These are phyloP conservation scores for Cirrhinus mrigala DNA, from an alignment of 2,797 vertebrate species.

Conservation along the genomic window DNA sequence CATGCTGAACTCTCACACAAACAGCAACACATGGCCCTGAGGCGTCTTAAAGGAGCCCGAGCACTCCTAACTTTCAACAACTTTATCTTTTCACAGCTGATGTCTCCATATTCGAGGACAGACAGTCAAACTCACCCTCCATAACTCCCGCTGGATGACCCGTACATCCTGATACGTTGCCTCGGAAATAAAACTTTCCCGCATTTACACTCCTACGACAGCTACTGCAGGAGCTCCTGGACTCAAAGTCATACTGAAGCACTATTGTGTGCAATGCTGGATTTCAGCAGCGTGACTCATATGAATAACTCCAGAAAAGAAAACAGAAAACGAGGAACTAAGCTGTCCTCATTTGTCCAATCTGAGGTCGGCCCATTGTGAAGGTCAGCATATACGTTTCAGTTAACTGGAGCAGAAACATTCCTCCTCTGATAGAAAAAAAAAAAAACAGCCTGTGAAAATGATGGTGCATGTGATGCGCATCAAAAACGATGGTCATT, in stretches of 20 bases:
- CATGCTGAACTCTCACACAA: constrained; percentile 24
- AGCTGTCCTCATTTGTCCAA: constrained; percentile 48
- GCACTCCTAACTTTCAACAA: constrained; percentile 41
- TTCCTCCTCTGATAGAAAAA: constrained; percentile 56
- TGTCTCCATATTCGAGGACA: constrained; percentile 4
- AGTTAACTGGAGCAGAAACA: constrained; percentile 84
- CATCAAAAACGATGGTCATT: not conserved
- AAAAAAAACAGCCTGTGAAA: constrained; percentile 14
- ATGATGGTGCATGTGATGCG: not conserved
- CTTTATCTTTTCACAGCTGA: not conserved
- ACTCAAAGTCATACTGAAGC: constrained; percentile 21
- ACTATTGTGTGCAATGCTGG: constrained; percentile 36
- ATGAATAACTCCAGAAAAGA: constrained; percentile 13
- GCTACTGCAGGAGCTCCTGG: not conserved
- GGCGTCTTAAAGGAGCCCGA: not conserved
- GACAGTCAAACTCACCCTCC: constrained; percentile 75
- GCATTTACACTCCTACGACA: constrained; percentile 49
- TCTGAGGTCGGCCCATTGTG: constrained; percentile 72
- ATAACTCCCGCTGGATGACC: constrained; percentile 76
- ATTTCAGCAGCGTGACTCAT: constrained; percentile 38
- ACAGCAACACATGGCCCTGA: not conserved
- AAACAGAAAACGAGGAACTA: constrained; percentile 23
- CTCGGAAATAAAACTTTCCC: constrained; percentile 61
- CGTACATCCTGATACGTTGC: constrained; percentile 77
- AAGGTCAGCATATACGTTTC: constrained; percentile 69